Evolutionary conservation across 2,888 invertebrate species (phyloP), one percentile per base, ranked within the genome.

Genomic region (Candidula unifasciata): DNA sequence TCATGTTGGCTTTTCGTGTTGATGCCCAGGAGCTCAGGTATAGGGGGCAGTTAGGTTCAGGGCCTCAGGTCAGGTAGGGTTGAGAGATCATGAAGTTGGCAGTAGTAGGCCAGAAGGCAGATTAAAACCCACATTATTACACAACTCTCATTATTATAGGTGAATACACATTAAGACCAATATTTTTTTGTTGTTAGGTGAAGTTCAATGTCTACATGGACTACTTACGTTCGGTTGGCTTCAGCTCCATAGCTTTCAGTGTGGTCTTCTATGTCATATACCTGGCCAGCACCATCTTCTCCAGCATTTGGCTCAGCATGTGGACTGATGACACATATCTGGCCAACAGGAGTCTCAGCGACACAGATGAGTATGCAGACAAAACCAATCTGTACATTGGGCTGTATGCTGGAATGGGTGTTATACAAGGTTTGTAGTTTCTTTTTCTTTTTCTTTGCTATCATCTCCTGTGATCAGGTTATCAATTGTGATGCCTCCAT

Each of bases 311-410:
- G 83, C 60, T 83, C 10, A 78, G 78, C 71, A 57, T 71, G 71
- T 83, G 83, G 83, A 83, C 83, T 30, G 83, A 83, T 60, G 83
- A 83, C 27, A 68, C 57, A 33, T 83, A 83, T 44, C 64, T 83
- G 79, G 83, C 83, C 79, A 83, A 83, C 71, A 83, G 13, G 57
- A 30, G 27, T 24, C 79, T 79, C 10, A 71, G 27, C 52, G 71
- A 27, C 60, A 83, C 83, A 3, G 78, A 78, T 24, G 71, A 83
- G 30, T 83, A 83, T 27, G 30, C 57, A 13, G 60, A 71, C 79
- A 83, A 71, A 44, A 83, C 78, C n/a, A 83, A 79, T 30, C n/a
- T 78, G 27, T 83, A 83, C 37, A 57, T 83, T 69, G 83, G 78
- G 3, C 37, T 83, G 44, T 83, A 83, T 79, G 83, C 76, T 30